phyloP scores from a whole-genome alignment of 2,888 invertebrate genomes.

The Pogonocherus hispidulus region DNA sequence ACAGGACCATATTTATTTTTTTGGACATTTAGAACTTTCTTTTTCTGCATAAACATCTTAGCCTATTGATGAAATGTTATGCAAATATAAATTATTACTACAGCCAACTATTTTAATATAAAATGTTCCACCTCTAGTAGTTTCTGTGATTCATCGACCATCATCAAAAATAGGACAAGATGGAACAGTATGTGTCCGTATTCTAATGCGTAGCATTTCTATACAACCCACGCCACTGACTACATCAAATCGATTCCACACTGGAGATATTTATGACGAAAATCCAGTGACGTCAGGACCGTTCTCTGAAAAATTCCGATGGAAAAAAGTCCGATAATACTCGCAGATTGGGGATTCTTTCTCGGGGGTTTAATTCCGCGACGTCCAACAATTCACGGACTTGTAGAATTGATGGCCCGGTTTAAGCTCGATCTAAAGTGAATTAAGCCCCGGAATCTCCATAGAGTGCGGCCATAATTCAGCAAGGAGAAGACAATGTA shows the following conservation, averaged over 20 bases:
- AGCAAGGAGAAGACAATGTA: constrained; percentile 52
- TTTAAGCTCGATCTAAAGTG: constrained; percentile 61
- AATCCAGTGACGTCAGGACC: constrained; percentile 11
- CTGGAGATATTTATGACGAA: constrained; percentile 15
- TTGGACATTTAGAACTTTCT: no score
- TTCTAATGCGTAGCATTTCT: neutral
- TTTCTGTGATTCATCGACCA: no score
- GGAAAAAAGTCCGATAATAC: constrained; percentile 50
- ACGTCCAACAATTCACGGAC: constrained; percentile 57
- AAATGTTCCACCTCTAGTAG: no score
- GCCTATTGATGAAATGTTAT: no score
- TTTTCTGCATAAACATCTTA: no score
- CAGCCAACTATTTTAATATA: no score
- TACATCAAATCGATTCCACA: neutral
- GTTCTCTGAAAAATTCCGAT: constrained; percentile 30
- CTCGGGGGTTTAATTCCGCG: constrained; percentile 48
- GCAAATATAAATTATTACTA: no score
- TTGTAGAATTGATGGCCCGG: constrained; percentile 60
- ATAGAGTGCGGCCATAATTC: constrained; percentile 61
- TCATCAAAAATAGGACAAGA: no score
- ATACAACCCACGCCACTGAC: neutral
- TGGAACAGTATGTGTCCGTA: neutral
- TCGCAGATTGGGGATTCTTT: constrained; percentile 47
- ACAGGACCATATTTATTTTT: no score
- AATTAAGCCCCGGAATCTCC: constrained; percentile 62